Evolutionary conservation across 1,140 invertebrate species (phyloP).

Genomic region (Venturia canescens): DNA sequence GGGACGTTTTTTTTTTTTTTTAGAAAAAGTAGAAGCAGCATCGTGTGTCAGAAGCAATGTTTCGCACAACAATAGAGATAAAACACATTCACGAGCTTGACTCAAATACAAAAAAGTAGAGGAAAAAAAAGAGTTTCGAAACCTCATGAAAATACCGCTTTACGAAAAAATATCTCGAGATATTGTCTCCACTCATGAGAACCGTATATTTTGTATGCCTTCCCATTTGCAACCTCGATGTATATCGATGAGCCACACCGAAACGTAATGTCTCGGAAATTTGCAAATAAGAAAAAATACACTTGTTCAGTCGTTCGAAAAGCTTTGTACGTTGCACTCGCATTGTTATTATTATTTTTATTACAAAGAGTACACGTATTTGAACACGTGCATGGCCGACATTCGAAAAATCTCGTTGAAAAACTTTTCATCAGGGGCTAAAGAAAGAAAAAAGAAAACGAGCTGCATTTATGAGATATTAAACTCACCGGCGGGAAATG

Average conservation of each 20-base stretch:
- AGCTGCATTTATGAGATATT: slow-evolving; percentile 19
- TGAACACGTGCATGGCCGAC: slow-evolving; percentile 24
- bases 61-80: too few species aligned
- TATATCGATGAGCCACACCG: slow-evolving; percentile 24
- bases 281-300: neutral
- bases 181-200: too few species aligned
- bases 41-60: too few species aligned
- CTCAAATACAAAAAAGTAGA: neutral
- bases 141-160: neutral
- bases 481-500: slow-evolving; percentile 1
- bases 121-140: neutral
- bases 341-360: slow-evolving; percentile 12
- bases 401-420: slow-evolving; percentile 11
- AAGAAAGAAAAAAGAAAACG: neutral
- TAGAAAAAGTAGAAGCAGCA: too few species aligned
- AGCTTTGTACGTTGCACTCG: slow-evolving; percentile 38
- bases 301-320: slow-evolving; percentile 2
- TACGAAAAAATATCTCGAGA: too few species aligned
- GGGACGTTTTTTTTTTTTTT: too few species aligned
- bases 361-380: neutral
- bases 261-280: slow-evolving; percentile 15
- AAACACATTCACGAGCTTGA: too few species aligned
- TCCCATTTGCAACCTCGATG: neutral
- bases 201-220: neutral
- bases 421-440: neutral